Percentiles rank a stretch among this genome's conserved stretches.
phyloP scores from a whole-genome alignment of 2,888 invertebrate genomes.

The Stenodera caucasica region DNA sequence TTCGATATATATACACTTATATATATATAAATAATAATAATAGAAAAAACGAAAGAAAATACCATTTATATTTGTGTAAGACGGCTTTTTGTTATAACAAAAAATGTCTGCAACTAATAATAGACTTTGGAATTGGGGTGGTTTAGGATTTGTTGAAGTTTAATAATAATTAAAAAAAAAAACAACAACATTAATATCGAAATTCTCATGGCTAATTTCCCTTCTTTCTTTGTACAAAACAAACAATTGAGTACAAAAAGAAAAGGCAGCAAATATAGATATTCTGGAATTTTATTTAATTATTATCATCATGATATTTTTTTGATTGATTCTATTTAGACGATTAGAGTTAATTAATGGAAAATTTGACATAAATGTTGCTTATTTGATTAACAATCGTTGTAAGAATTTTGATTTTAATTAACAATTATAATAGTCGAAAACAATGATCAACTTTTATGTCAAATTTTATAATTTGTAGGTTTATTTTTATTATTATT shows the following conservation, averaged over 20 bases:
- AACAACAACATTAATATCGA: too few species aligned
- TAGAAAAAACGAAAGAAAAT: slow-evolving; percentile 11
- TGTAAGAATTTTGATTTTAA: not conserved
- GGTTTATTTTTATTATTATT: not conserved
- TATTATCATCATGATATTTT: not conserved
- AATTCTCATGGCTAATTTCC: too few species aligned
- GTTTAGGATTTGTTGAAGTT: slow-evolving; percentile 24
- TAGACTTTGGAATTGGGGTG: slow-evolving; percentile 34
- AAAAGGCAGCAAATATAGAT: not conserved
- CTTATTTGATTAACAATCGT: not conserved
- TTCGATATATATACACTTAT: slow-evolving; percentile 15
- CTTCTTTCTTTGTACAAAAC: not conserved
- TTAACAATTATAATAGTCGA: not conserved
- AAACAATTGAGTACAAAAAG: not conserved
- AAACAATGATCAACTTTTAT: slow-evolving; percentile 10
- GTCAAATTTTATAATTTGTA: slow-evolving; percentile 14
- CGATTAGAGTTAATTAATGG: slow-evolving; percentile 2
- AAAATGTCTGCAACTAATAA: slow-evolving; percentile 49
- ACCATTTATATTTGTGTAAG: slow-evolving; percentile 39
- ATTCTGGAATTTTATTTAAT: not conserved
- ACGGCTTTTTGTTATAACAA: slow-evolving; percentile 50
- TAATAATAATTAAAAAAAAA: not conserved
- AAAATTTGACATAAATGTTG: not conserved
- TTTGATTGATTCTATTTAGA: slow-evolving; percentile 1
- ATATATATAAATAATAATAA: slow-evolving; percentile 1